Percentiles rank a stretch among this genome's conserved stretches.
These are phyloP conservation scores for Sarcophaga rosellei DNA, from an alignment of 2,888 invertebrate genomes.

Conservation along the genomic window DNA sequence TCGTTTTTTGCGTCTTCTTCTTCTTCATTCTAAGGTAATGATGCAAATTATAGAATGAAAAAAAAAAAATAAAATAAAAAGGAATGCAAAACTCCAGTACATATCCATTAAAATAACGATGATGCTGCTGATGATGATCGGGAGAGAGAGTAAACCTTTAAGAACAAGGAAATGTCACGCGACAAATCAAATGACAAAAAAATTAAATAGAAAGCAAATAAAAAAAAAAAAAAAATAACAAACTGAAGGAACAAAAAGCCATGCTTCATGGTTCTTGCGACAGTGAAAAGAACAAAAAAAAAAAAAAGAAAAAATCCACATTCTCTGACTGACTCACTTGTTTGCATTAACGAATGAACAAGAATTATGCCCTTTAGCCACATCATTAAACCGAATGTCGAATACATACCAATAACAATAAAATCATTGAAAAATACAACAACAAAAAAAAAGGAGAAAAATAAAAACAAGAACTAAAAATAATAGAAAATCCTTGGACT, in stretches of 20 bases:
- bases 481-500: slow-evolving; percentile 39
- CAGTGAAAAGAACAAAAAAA: not conserved
- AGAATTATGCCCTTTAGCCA: slow-evolving; percentile 71
- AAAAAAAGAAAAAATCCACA: slow-evolving; percentile 25
- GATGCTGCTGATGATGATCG: slow-evolving; percentile 8
- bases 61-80: slow-evolving; percentile 3
- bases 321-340: slow-evolving; percentile 24
- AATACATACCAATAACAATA: slow-evolving; percentile 74
- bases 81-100: slow-evolving; percentile 32
- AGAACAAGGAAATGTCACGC: slow-evolving; percentile 68
- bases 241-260: not conserved
- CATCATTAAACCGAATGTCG: slow-evolving; percentile 79
- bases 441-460: slow-evolving; percentile 7
- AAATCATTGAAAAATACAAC: slow-evolving; percentile 46
- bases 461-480: not conserved
- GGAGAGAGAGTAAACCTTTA: slow-evolving; percentile 53
- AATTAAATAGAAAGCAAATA: not conserved
- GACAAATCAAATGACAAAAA: slow-evolving; percentile 63
- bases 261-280: slow-evolving; percentile 53
- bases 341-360: slow-evolving; percentile 22
- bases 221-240: not conserved
- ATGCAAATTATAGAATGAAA: slow-evolving; percentile 60
- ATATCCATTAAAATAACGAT: slow-evolving; percentile 56
- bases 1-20: not conserved
- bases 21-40: slow-evolving; percentile 50